Base-by-base conservation (phyloP, 92 coral and sea anemone genomes). In the Heliopora coerulea region DNA sequence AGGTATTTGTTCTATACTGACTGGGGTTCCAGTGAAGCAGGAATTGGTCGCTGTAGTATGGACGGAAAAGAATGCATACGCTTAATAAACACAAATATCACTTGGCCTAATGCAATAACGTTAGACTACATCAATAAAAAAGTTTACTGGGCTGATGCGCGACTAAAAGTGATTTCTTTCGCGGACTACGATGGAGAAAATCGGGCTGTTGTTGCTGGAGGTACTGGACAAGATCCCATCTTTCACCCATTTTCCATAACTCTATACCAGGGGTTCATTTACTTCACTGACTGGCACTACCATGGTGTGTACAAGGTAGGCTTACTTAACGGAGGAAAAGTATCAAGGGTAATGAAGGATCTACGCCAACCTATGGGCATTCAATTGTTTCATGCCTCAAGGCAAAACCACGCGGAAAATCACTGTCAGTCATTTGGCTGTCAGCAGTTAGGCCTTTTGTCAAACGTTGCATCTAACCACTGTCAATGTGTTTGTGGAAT, bases 1-100 rank as follows among this genome's bases (percentile, higher is more conserved):
- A 93, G 98, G 44, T 88, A 83, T 67, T 50, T 93, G 61, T 93
- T 93, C 83, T 93, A 96, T 92, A 90, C 98, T 19, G 98, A 93
- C 79, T 90, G 96, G 96, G 90, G 88, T 73, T 65, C 74, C 2
- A 30, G 49, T 35, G 44, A 54, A 27, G 91, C 86, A 56, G 78
- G 68, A 33, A 90, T 93, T 24, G 96, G 85, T 64, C 87, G 98
- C 42, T 86, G 96, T 21, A 85, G 84, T 62, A 90, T 93, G 98
- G 98, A 93, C 50, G 98, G 98, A 19, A 79, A 78, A 18, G 75
- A 67, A 52, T 79, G 96, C 11, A 81, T 62, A 20, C 64, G 75
- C 19, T 59, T 93, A 18, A 39, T 84, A 18, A 69, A 66, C 23
- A 78, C 63, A 17, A 74, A 70, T 19, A 57, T 90, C 24, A 82